These are phyloP conservation scores for Calameuta idolon DNA, from an alignment of 2,888 invertebrate species.

Conservation along the genomic window DNA sequence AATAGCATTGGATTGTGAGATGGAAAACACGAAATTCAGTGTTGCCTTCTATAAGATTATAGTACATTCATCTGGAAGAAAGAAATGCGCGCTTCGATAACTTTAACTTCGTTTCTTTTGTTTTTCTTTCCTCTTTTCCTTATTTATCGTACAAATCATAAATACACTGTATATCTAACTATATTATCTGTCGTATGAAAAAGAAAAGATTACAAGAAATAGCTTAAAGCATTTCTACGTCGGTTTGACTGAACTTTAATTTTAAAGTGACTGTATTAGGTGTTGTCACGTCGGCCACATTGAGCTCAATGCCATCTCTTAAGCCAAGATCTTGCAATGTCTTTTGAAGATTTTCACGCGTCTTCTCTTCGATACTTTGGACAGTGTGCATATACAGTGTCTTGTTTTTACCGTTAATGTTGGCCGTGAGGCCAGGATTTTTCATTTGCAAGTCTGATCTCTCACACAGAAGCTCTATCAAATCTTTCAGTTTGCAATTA, in stretches of 20 bases:
- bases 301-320: conserved; percentile 84
- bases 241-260: conserved; percentile 72
- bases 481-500: conserved; percentile 80
- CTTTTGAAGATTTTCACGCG: conserved; percentile 88
- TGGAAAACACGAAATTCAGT: background rate
- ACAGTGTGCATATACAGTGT: conserved; percentile 95
- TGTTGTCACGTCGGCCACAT: conserved; percentile 92
- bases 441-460: conserved; percentile 88
- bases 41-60: background rate
- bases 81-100: conserved; percentile 2
- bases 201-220: background rate
- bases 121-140: conserved; percentile 10
- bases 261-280: conserved; percentile 84
- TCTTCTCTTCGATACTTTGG: conserved; percentile 90
- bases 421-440: conserved; percentile 87
- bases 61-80: background rate
- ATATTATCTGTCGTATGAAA: conserved; percentile 3
- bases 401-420: conserved; percentile 85
- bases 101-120: background rate
- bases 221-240: conserved; percentile 46
- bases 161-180: conserved; percentile 21
- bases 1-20: background rate
- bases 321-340: conserved; percentile 88
- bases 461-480: conserved; percentile 85
- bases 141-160: conserved; percentile 1